Evolutionary conservation across 2,888 invertebrate genomes (phyloP).

Genomic region (Cryptus viduatorius): DNA sequence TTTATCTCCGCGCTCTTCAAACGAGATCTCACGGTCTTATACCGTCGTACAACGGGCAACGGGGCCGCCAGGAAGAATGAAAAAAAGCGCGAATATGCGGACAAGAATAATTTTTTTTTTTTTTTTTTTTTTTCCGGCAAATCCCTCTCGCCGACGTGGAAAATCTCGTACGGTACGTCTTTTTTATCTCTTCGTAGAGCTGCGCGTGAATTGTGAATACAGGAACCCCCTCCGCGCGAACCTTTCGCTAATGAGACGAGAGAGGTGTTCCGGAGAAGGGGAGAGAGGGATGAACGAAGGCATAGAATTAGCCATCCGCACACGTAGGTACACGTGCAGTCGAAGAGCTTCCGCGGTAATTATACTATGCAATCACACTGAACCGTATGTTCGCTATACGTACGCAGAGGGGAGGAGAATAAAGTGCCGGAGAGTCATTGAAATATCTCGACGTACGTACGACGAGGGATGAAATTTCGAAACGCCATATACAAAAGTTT

Average conservation of each 20-base stretch:
- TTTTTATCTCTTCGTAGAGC: conserved; percentile 22
- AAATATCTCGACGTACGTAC: conserved; percentile 36
- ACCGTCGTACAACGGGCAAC: conserved; percentile 18
- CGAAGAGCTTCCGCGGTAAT: conserved; percentile 49
- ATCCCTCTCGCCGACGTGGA: conserved; percentile 13
- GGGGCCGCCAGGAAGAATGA: not conserved
- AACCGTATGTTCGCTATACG: conserved; percentile 46
- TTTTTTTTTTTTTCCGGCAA: conserved; percentile 3
- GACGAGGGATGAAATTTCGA: conserved; percentile 27
- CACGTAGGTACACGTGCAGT: conserved; percentile 40
- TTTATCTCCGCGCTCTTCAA: not conserved
- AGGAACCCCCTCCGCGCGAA: not conserved
- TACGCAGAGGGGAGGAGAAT: conserved; percentile 1
- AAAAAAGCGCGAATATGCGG: not conserved
- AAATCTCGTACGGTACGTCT: conserved; percentile 41
- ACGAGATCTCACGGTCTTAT: not conserved
- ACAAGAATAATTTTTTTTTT: not conserved
- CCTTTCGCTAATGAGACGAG: conserved; percentile 63
- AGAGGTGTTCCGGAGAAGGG: conserved; percentile 40
- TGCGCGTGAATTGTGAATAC: conserved; percentile 43
- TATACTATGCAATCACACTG: conserved; percentile 66
- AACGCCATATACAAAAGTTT: conserved; percentile 14
- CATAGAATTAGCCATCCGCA: conserved; percentile 53
- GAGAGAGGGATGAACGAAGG: conserved; percentile 28
- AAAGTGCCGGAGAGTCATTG: conserved; percentile 44